A percentile compares a stretch with the other conserved stretches of the same genome.
Conservation (phyloP, 2,113 vertebrate species). For the Aplodontia rufa region DNA sequence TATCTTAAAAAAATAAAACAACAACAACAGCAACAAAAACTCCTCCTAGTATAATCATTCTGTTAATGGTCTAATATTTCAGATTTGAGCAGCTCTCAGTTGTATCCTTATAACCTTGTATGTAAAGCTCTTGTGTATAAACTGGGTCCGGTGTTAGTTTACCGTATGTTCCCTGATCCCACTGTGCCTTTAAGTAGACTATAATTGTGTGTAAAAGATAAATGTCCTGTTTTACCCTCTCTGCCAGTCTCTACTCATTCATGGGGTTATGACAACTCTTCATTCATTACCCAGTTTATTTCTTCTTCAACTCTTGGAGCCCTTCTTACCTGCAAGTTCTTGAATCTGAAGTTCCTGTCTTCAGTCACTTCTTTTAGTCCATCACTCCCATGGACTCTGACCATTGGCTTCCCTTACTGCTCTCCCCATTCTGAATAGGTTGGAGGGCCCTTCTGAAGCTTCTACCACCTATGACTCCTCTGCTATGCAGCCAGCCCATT, state of each 20-base stretch:
- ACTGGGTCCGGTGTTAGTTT: neutral
- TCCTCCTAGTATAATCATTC: neutral
- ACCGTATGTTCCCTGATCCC: neutral
- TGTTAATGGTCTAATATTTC: neutral
- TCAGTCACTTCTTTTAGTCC: too few species aligned
- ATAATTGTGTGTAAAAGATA: neutral
- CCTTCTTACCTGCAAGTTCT: neutral
- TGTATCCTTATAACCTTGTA: neutral
- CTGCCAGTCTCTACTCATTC: neutral
- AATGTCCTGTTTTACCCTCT: neutral
- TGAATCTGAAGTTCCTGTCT: neutral
- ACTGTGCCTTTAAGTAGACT: neutral
- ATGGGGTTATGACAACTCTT: neutral
- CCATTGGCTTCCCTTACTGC: neutral
- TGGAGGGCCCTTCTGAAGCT: neutral
- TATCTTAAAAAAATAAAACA: too few species aligned
- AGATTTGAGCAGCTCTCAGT: neutral
- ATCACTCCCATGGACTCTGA: neutral
- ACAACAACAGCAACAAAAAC: neutral
- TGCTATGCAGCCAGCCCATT: too few species aligned
- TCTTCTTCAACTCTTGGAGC: neutral
- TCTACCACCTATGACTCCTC: neutral
- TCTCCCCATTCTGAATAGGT: neutral
- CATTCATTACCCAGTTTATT: neutral
- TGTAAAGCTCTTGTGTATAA: neutral